Evolutionary conservation across 2,797 vertebrate species (phyloP), one percentile per base, ranked within the genome.

Genomic region (Centroberyx gerrardi): DNA sequence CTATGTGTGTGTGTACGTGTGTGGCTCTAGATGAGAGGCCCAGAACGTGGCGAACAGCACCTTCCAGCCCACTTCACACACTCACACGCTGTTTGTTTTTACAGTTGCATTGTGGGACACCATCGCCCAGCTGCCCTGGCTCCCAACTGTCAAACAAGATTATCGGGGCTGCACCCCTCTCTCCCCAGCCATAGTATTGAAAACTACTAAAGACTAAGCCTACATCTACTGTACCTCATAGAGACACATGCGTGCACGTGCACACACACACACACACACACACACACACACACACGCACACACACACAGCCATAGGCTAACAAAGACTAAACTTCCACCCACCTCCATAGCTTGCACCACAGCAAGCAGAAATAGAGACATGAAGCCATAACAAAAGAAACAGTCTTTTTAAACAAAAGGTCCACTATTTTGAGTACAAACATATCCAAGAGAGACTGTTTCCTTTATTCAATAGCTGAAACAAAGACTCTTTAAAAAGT

Each of bases 41-140:
- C 68, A 67, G 59, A 82, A 72, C 87, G 86, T 81, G 85, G 86
- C 74, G 67, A 89, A 76, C 66, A 58, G 81, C 65, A 60, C 79
- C 86, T 82, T 75, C 73, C 74, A 14, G 70, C 80, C 76, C 70
- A 87, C 70, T 83, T 83, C 78, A 85, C 89, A 86, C 74, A 84
- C 72, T 87, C 87, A 69, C 79, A 74, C 22, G 66, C 84, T 93
- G 93, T 95, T 95, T 95, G 92, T 95, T 95, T 94, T 94, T 89
- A 90, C 92, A 90, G 60, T 91, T 91, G 91, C 84, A 87, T 92
- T 91, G 86, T 90, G 89, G 90, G 90, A 92, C 90, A 91, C 87
- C 81, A 59, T 84, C 22, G 76, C 82, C 42, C 70, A 71, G 78
- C 62, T 74, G 84, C 86, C 83, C 81, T 73, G 75, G 87, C 91